Conservation (phyloP, 2,113 vertebrate species). For the Cinclus cinclus region DNA sequence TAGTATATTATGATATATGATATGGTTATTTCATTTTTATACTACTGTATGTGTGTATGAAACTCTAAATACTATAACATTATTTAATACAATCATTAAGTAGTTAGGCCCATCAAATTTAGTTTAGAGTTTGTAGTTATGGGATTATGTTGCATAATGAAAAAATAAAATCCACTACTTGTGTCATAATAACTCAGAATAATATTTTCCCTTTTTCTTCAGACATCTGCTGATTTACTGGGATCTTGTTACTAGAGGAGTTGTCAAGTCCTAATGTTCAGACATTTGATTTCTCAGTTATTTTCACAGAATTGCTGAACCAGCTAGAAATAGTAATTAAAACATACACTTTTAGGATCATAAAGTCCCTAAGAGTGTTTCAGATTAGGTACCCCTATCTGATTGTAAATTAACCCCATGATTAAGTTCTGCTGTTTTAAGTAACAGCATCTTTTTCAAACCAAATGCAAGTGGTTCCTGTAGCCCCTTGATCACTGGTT, state of each 20-base stretch:
- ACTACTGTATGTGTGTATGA: not conserved
- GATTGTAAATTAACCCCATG: not conserved
- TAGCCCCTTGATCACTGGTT: not conserved
- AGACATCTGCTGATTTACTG: not conserved
- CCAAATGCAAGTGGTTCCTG: not conserved
- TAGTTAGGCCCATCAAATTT: not conserved
- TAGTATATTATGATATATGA: not conserved
- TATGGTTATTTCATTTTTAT: not conserved
- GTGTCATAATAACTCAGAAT: not conserved
- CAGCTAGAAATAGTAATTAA: not conserved
- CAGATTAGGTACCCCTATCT: not conserved
- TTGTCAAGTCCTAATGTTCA: not conserved
- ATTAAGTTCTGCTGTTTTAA: not conserved
- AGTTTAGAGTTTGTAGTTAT: not conserved
- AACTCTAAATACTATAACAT: not conserved
- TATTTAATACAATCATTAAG: not conserved
- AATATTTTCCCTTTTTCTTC: not conserved
- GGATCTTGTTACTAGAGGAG: not conserved
- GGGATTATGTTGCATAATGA: not conserved
- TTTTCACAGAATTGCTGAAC: not conserved
- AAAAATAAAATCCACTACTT: not conserved
- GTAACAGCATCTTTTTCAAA: not conserved
- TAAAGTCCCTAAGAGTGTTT: not conserved
- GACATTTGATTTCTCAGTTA: not conserved
- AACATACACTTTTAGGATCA: not conserved